Conservation (phyloP, 1,140 invertebrate species). For the Choristoneura fumiferana region DNA sequence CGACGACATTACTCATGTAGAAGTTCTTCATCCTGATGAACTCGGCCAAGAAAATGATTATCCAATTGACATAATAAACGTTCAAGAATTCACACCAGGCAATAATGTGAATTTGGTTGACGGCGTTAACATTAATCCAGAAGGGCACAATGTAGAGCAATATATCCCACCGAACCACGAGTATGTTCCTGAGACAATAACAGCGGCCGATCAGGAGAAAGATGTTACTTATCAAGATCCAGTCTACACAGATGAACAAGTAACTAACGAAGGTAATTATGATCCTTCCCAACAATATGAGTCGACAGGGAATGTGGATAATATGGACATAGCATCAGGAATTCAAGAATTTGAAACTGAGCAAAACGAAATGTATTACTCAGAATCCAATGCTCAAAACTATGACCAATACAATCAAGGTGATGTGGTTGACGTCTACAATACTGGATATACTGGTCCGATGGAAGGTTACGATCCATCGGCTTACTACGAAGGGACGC, state of each 20-base stretch:
- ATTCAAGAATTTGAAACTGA: constrained; percentile 53
- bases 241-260: constrained; percentile 5
- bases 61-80: constrained; percentile 27
- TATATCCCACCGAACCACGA: neutral
- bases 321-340: constrained; percentile 21
- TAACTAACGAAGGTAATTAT: constrained; percentile 12
- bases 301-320: constrained; percentile 10
- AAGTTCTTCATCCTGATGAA: constrained; percentile 6
- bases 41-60: constrained; percentile 17
- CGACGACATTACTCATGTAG: constrained; percentile 1
- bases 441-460: constrained; percentile 28
- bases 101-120: constrained; percentile 19
- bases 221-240: neutral
- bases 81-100: constrained; percentile 27
- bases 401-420: constrained; percentile 33
- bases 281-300: neutral
- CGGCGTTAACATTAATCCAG: constrained; percentile 26
- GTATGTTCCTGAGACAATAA: neutral
- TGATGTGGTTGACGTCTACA: constrained; percentile 19
- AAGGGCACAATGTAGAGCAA: neutral
- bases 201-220: neutral
- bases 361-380: constrained; percentile 54
- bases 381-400: constrained; percentile 35
- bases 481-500: constrained; percentile 44
- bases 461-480: constrained; percentile 44